Conservation (phyloP, 2,888 invertebrate genomes). For the Deilephila elpenor region DNA sequence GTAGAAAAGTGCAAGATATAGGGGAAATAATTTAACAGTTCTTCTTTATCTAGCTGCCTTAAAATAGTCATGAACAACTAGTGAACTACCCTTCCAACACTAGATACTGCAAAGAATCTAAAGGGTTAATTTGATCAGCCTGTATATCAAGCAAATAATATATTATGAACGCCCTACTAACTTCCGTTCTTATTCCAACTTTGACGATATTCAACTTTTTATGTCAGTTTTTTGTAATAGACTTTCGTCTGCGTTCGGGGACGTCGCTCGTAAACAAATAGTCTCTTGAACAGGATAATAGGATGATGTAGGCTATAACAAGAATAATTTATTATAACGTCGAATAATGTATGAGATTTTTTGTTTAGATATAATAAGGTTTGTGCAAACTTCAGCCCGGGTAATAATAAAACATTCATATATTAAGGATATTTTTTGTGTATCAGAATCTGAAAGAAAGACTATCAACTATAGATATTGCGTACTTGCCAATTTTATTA, state of each 20-base stretch:
- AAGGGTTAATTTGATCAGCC: background rate
- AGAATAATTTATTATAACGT: constrained; percentile 27
- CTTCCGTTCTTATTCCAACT: constrained; percentile 59
- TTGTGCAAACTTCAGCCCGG: background rate
- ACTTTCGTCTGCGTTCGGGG: constrained; percentile 51
- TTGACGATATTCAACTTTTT: constrained; percentile 68
- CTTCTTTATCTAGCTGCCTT: too few species aligned
- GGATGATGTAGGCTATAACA: constrained; percentile 23
- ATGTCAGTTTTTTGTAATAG: constrained; percentile 58
- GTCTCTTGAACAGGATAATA: constrained; percentile 35
- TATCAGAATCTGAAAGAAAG: too few species aligned
- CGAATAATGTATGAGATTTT: constrained; percentile 20
- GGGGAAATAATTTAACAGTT: too few species aligned
- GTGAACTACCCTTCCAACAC: background rate
- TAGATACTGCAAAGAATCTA: background rate
- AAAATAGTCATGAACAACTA: too few species aligned
- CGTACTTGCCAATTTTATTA: too few species aligned
- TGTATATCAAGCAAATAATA: background rate
- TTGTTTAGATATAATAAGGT: background rate
- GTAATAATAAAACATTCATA: background rate
- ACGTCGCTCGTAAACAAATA: constrained; percentile 43
- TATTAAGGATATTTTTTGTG: too few species aligned
- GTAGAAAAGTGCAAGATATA: too few species aligned
- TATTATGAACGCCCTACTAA: constrained; percentile 38
- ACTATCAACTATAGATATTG: too few species aligned